Evolutionary conservation across 2,797 vertebrate genomes (phyloP).

Genomic region (Malacoctenus gilli): DNA sequence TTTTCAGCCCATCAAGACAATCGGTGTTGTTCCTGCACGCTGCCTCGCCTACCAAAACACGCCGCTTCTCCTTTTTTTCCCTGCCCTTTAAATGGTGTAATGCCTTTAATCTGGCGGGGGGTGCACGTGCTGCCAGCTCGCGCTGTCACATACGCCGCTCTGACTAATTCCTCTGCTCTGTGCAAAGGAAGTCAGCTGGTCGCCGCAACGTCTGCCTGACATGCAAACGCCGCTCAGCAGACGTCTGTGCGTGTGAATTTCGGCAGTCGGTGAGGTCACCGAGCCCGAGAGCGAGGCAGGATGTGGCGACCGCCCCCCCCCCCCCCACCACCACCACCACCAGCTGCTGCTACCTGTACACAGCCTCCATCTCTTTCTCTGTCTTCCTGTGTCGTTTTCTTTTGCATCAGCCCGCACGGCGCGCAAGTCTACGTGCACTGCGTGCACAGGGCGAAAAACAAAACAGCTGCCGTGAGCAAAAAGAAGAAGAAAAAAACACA

Average conservation of each 20-base stretch:
- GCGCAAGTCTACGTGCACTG: too few relatives aligned
- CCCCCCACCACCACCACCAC: too few relatives aligned
- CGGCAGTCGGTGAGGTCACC: slow-evolving; percentile 31
- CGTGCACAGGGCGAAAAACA: slow-evolving; percentile 22
- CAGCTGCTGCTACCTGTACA: slow-evolving; percentile 43
- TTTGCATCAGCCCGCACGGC: slow-evolving; percentile 58
- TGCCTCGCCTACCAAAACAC: too few relatives aligned
- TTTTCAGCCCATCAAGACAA: slow-evolving; percentile 32
- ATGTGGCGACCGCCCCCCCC: too few relatives aligned
- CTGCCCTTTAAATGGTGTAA: not conserved
- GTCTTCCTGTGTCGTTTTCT: slow-evolving; percentile 41
- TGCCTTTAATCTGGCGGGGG: too few relatives aligned
- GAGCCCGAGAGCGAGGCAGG: slow-evolving; percentile 55
- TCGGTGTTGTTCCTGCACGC: too few relatives aligned
- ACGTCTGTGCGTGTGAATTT: slow-evolving; percentile 31
- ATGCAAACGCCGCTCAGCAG: slow-evolving; percentile 31
- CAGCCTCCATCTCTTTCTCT: slow-evolving; percentile 44
- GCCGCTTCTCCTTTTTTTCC: not conserved
- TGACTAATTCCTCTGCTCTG: slow-evolving; percentile 5
- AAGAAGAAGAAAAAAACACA: not conserved
- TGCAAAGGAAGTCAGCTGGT: slow-evolving; percentile 38
- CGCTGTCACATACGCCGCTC: slow-evolving; percentile 4
- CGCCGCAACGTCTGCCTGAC: slow-evolving; percentile 41
- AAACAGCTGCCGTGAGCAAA: slow-evolving; percentile 26
- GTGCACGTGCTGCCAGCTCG: too few relatives aligned